Evolutionary conservation across 2,113 vertebrate genomes (phyloP).

Genomic region (Chiloscyllium plagiosum): DNA sequence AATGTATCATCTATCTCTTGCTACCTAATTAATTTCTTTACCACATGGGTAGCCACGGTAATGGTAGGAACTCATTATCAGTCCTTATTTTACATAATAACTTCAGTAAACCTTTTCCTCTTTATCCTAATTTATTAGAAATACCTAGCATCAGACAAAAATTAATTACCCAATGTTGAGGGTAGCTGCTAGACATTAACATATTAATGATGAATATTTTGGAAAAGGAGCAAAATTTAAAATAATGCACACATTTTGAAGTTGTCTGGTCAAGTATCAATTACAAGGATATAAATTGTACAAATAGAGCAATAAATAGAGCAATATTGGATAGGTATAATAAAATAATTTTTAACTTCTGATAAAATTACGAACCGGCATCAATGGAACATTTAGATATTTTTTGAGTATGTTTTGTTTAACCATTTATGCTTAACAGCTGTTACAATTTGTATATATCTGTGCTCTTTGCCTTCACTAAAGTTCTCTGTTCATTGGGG

Average conservation of each 20-base stretch:
- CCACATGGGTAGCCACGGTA: not conserved
- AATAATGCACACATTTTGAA: not conserved
- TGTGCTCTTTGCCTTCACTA: not conserved
- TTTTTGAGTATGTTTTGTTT: not conserved
- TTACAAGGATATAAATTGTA: not conserved
- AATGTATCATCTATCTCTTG: no score
- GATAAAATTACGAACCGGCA: not conserved
- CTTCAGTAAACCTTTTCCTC: not conserved
- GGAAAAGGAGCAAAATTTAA: not conserved
- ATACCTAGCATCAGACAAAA: not conserved
- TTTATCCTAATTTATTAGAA: not conserved
- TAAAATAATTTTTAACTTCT: conserved; percentile 18
- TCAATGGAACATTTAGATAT: not conserved
- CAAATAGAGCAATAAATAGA: not conserved
- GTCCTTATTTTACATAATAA: not conserved
- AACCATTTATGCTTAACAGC: not conserved
- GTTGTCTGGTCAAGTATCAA: not conserved
- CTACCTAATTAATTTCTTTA: no score
- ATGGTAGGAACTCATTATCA: not conserved
- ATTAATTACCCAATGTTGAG: not conserved
- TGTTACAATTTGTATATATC: not conserved
- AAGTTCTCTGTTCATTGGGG: not conserved
- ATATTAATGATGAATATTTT: not conserved
- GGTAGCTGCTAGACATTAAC: not conserved
- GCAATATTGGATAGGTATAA: not conserved